Percentiles rank a stretch among this genome's conserved stretches.
phyloP scores from a whole-genome alignment of 2,888 invertebrate genomes.

The Chaitophorus viminalis region DNA sequence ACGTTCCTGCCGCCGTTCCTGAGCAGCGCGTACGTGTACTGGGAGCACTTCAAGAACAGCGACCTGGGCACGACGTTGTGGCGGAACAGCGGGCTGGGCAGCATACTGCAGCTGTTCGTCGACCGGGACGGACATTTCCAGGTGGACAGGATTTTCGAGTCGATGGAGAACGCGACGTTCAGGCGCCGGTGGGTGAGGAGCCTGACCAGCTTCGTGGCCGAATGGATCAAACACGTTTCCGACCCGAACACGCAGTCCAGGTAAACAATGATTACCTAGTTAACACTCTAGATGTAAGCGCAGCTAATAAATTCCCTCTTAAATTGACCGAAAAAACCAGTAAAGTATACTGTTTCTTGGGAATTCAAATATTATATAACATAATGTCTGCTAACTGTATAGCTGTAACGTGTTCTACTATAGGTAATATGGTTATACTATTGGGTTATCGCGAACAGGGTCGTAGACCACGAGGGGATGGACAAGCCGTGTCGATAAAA shows the following conservation, averaged over 20 bases:
- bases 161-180: conserved; percentile 83
- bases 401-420: too few relatives aligned
- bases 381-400: too few relatives aligned
- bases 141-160: conserved; percentile 78
- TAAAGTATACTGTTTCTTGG: too few relatives aligned
- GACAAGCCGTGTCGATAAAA: too few relatives aligned
- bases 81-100: conserved; percentile 78
- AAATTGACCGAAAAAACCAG: too few relatives aligned
- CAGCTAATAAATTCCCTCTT: too few relatives aligned
- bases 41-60: conserved; percentile 83
- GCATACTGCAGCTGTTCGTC: conserved; percentile 75
- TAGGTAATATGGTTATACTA: too few relatives aligned
- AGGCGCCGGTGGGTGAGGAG: conserved; percentile 83
- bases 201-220: conserved; percentile 79
- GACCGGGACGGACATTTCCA: conserved; percentile 66
- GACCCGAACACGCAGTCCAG: conserved; percentile 81
- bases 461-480: too few relatives aligned
- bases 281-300: too few relatives aligned
- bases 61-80: conserved; percentile 80
- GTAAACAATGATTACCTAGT: too few relatives aligned
- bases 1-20: conserved; percentile 76
- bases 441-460: too few relatives aligned
- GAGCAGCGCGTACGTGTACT: conserved; percentile 77
- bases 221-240: conserved; percentile 78
- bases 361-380: too few relatives aligned